These are phyloP conservation scores for Molanna angustata DNA, from an alignment of 2,888 invertebrate genomes.

Conservation along the genomic window DNA sequence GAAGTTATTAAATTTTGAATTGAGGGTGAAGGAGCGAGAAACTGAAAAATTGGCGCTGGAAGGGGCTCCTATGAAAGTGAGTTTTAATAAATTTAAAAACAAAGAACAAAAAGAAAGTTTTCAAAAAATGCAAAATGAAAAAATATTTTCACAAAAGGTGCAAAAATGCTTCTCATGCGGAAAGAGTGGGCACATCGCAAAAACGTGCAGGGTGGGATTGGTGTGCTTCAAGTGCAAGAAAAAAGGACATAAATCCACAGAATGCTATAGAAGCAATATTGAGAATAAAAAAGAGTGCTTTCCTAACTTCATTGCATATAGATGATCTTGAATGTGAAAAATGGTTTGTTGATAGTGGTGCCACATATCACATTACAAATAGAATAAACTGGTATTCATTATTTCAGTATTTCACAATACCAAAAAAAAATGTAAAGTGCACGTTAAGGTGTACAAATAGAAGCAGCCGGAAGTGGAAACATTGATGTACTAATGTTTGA, in stretches of 20 bases:
- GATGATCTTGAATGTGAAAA: background rate
- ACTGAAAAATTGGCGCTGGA: no score
- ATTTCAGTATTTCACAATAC: background rate
- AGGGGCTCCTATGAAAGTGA: no score
- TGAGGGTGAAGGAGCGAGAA: no score
- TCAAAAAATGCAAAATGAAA: no score
- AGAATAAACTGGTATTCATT: background rate
- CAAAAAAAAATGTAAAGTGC: background rate
- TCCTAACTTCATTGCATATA: background rate
- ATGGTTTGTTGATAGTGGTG: slow-evolving; percentile 4
- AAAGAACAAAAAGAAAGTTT: no score
- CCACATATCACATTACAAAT: background rate
- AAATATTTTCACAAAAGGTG: no score
- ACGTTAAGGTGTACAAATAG: background rate
- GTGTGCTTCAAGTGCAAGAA: background rate
- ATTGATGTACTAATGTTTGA: background rate
- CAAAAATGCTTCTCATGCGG: slow-evolving; percentile 1
- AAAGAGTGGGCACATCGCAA: background rate
- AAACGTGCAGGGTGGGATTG: background rate
- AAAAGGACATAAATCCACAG: background rate
- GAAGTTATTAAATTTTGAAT: no score
- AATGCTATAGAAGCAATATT: no score
- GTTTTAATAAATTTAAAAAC: no score
- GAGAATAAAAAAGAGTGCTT: slow-evolving; percentile 3
- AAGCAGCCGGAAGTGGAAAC: background rate